Conservation (phyloP, 2,888 invertebrate genomes). For the Melanchra persicariae region DNA sequence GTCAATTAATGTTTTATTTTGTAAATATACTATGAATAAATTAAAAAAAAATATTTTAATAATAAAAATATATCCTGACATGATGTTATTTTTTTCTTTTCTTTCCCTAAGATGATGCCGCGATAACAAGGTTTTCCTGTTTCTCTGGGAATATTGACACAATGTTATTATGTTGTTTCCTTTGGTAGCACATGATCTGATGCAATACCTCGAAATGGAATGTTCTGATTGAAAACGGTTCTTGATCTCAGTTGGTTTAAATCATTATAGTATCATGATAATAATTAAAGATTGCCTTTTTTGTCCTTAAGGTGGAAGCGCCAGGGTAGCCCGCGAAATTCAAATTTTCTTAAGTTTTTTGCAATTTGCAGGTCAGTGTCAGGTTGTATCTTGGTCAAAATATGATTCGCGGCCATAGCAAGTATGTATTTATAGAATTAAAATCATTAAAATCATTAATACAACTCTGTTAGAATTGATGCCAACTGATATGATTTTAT, state of each 20-base stretch:
- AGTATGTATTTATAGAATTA: too few species aligned
- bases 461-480: too few species aligned
- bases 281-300: background rate
- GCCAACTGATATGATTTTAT: too few species aligned
- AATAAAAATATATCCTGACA: slow-evolving; percentile 12
- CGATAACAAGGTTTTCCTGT: background rate
- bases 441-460: too few species aligned
- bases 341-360: too few species aligned
- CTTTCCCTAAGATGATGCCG: too few species aligned
- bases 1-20: slow-evolving; percentile 16
- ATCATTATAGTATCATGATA: background rate
- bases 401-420: too few species aligned
- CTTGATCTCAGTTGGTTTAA: slow-evolving; percentile 2
- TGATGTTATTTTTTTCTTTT: slow-evolving; percentile 3
- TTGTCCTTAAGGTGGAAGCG: too few species aligned
- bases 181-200: background rate
- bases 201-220: background rate
- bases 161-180: background rate
- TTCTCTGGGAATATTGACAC: too few species aligned
- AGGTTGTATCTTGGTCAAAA: too few species aligned
- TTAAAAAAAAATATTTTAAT: background rate
- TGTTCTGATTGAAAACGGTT: background rate
- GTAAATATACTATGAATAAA: slow-evolving; percentile 37
- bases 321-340: too few species aligned
- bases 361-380: too few species aligned